Evolutionary conservation across 2,113 vertebrate species (phyloP), one percentile per base, ranked within the genome.

Genomic region (Prionailurus bengalensis): DNA sequence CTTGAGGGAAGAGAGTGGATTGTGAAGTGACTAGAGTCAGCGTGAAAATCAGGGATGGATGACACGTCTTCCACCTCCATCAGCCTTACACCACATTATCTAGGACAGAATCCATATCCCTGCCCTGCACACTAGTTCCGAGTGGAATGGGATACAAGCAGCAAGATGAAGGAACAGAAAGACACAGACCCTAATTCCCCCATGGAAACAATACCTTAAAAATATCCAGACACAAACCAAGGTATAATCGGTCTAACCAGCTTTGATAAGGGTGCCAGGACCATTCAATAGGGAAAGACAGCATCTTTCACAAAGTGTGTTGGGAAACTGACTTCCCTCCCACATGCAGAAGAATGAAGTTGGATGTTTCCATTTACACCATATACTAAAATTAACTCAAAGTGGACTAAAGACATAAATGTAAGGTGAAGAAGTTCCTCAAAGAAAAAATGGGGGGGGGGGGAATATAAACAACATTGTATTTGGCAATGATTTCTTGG

Each of bases 91-190:
- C 9, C n/a, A 71, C 19, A 11, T 36, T 70, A 36, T 11, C n/a
- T 23, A 71, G 1, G 4, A 23, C n/a, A 23, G 65, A 39, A 39
- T 71, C n/a, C n/a, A 23, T n/a, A 39, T 17, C 45, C 45, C 16
- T 11, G n/a, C 70, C 9, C 19, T 23, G 19, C 8, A 39, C n/a
- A 71, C 70, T 36, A 39, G 17, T 71, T 39, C 61, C 11, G n/a
- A 23, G 1, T 23, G 9, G n/a, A 71, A 6, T 2, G 31, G 0
- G 2, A 2, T 39, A 9, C 10, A 4, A 36, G 9, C 9, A 11
- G n/a, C 33, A 71, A 71, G 8, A 36, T 3, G 8, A 71, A 36
- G 7, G 33, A 36, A 39, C 21, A 71, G 17, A n/a, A 71, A 36
- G 8, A 0, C 19, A 17, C 4, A 10, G 70, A n/a, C 4, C 9